Conservation (phyloP, 2,888 invertebrate genomes). For the Matsumyia berberina region DNA sequence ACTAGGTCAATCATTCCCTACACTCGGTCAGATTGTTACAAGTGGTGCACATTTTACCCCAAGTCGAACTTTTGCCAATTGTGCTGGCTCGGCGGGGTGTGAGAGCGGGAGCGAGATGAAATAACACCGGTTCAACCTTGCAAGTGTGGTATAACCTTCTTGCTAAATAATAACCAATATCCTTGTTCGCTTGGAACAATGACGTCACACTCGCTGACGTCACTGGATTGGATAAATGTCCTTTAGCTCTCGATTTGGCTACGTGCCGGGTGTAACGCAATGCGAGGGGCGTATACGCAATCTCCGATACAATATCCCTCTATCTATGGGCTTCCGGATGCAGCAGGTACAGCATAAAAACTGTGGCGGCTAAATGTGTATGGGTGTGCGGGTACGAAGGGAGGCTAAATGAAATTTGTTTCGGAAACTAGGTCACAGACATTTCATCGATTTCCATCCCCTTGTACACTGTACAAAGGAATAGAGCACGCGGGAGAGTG, state of each 20-base stretch:
- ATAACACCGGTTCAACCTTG: constrained; percentile 34
- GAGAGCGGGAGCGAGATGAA: constrained; percentile 19
- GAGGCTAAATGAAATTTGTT: constrained; percentile 56
- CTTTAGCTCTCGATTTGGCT: constrained; percentile 27
- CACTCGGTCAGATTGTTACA: constrained; percentile 49
- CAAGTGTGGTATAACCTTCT: constrained; percentile 56
- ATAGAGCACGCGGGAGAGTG: not conserved
- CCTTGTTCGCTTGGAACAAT: constrained; percentile 53
- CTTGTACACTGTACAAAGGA: not conserved
- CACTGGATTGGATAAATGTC: constrained; percentile 54
- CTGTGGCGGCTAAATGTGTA: constrained; percentile 18
- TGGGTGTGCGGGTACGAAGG: constrained; percentile 26
- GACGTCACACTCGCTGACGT: constrained; percentile 71
- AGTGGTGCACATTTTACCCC: not conserved
- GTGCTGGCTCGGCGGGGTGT: not conserved
- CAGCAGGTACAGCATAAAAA: constrained; percentile 33
- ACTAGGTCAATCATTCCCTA: constrained; percentile 53
- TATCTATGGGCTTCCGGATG: constrained; percentile 22
- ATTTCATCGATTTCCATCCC: constrained; percentile 62
- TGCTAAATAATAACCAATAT: constrained; percentile 30
- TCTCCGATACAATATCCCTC: constrained; percentile 7
- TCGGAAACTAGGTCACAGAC: constrained; percentile 73
- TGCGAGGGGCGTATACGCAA: constrained; percentile 38
- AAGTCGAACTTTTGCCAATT: constrained; percentile 31
- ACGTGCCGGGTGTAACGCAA: constrained; percentile 29